phyloP scores from a whole-genome alignment of 2,888 invertebrate genomes.

The Lottia gigantea region DNA sequence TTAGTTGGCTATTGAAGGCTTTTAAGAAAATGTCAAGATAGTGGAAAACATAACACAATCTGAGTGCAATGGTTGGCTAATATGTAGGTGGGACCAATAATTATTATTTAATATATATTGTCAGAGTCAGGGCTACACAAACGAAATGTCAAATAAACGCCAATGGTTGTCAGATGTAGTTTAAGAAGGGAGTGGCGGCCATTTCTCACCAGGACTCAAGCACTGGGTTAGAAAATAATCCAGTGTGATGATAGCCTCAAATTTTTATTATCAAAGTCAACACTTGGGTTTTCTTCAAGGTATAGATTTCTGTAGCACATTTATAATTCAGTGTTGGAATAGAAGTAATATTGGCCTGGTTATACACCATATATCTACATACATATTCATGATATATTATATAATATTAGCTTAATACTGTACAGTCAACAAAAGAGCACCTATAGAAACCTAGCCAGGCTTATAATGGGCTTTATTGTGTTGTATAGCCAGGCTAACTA shows the following conservation, averaged over 20 bases:
- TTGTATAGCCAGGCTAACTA: not conserved
- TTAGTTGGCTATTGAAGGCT: conserved; percentile 7
- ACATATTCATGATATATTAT: no score
- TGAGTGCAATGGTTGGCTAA: conserved; percentile 6
- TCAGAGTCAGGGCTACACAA: not conserved
- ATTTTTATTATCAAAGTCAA: no score
- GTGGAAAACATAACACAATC: conserved; percentile 1
- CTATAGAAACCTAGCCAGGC: not conserved
- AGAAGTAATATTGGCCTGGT: no score
- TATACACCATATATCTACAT: no score
- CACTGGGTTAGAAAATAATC: no score
- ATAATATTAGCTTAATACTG: conserved; percentile 4
- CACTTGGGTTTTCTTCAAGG: no score
- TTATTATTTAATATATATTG: conserved; percentile 8
- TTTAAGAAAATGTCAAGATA: conserved; percentile 9
- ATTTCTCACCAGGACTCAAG: conserved; percentile 1
- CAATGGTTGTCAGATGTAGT: conserved; percentile 5
- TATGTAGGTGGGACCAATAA: conserved; percentile 1
- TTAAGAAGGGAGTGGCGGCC: conserved; percentile 5
- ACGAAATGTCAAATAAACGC: not conserved
- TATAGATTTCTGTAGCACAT: no score
- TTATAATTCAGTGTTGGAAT: no score
- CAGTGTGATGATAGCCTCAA: no score
- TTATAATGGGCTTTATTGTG: conserved; percentile 7
- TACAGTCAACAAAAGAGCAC: not conserved